A percentile compares a stretch with the other conserved stretches of the same genome.
phyloP scores from a whole-genome alignment of 2,888 invertebrate genomes.

The Noctua pronuba region DNA sequence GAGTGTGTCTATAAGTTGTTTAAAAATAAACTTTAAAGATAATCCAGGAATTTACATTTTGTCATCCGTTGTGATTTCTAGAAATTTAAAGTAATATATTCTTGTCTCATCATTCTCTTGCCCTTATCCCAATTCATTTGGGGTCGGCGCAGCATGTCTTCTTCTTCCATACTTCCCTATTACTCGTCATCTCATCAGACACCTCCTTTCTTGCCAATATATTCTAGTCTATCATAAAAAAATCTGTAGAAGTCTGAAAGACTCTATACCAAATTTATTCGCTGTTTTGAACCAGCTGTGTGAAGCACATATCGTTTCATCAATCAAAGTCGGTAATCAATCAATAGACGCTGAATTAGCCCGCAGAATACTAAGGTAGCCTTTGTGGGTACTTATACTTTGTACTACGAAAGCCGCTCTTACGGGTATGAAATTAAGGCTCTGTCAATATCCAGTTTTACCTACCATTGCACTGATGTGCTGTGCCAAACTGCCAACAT shows the following conservation, averaged over 20 bases:
- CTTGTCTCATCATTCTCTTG: no score
- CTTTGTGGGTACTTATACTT: not conserved
- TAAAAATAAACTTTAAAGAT: constrained; percentile 42
- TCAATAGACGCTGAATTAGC: not conserved
- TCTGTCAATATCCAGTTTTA: not conserved
- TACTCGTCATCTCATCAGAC: no score
- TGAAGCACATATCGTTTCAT: constrained; percentile 9
- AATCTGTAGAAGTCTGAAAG: not conserved
- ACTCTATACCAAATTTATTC: not conserved
- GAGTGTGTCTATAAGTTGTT: constrained; percentile 45
- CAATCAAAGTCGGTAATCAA: not conserved
- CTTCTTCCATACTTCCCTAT: no score
- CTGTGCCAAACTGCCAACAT: not conserved
- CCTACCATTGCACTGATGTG: not conserved
- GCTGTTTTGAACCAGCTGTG: not conserved
- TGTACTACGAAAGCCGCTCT: not conserved
- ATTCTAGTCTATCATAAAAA: not conserved
- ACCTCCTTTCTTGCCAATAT: no score
- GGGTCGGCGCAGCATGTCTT: no score
- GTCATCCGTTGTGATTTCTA: constrained; percentile 26
- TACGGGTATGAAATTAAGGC: not conserved
- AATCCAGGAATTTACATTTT: constrained; percentile 37
- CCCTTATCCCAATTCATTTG: no score
- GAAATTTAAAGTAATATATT: not conserved
- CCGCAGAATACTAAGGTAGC: not conserved